A percentile compares a stretch with the other conserved stretches of the same genome.
phyloP scores from a whole-genome alignment of 2,797 vertebrate species.

The Enteromius treurensis region DNA sequence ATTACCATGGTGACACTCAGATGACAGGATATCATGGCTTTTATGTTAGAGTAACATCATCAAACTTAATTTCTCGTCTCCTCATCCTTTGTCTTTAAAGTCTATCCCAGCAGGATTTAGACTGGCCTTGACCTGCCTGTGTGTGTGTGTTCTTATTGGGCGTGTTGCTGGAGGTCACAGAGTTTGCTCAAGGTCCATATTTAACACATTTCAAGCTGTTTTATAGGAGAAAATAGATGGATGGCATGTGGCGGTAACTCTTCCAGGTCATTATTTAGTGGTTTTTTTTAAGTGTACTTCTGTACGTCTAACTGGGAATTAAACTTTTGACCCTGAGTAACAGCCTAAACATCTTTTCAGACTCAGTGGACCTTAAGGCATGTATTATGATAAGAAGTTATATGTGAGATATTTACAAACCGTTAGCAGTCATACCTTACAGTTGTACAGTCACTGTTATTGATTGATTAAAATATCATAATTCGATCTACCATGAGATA shows the following conservation, averaged over 20 bases:
- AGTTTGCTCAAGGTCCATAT: neutral
- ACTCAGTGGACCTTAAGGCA: neutral
- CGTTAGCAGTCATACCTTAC: neutral
- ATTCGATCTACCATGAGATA: too few species aligned
- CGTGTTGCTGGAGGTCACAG: slow-evolving; percentile 18
- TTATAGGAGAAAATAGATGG: slow-evolving; percentile 12
- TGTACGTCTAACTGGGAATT: slow-evolving; percentile 7
- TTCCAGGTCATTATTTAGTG: slow-evolving; percentile 20
- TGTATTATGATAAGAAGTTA: neutral
- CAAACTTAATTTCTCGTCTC: slow-evolving; percentile 9
- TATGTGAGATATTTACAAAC: neutral
- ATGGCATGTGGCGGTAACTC: neutral
- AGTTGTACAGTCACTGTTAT: too few species aligned
- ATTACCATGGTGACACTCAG: neutral
- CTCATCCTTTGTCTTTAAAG: neutral
- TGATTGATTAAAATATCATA: too few species aligned
- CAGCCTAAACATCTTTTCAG: slow-evolving; percentile 12
- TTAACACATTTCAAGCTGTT: slow-evolving; percentile 27
- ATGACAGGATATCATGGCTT: neutral
- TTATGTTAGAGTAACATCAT: slow-evolving; percentile 2
- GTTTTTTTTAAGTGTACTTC: neutral
- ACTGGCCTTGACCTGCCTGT: neutral
- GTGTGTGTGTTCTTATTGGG: slow-evolving; percentile 2
- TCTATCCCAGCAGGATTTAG: slow-evolving; percentile 8
- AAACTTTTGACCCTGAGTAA: neutral